phyloP scores from a whole-genome alignment of 2,113 vertebrate genomes.

The Uria lomvia region DNA sequence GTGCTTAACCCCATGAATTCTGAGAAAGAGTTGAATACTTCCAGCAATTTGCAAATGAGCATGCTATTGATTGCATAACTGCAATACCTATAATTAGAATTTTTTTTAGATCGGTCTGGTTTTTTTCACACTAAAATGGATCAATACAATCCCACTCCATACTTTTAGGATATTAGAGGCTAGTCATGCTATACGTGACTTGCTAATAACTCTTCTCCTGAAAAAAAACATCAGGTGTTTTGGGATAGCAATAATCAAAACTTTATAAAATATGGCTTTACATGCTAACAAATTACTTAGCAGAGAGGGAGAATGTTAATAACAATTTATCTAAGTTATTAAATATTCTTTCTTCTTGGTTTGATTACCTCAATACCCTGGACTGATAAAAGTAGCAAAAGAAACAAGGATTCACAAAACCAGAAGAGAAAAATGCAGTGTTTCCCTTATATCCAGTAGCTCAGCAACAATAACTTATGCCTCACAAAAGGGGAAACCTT shows the following conservation, averaged over 20 bases:
- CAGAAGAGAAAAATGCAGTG: neutral
- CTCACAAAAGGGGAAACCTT: neutral
- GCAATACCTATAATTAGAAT: neutral
- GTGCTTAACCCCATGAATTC: neutral
- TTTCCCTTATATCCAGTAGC: neutral
- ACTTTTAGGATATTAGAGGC: neutral
- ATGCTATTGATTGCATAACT: neutral
- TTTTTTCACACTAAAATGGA: neutral
- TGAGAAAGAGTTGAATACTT: neutral
- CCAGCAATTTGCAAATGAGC: neutral
- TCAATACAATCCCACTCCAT: neutral
- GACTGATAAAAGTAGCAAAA: neutral
- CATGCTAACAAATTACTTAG: neutral
- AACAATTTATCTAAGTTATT: neutral
- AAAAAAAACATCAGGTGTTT: rapidly evolving
- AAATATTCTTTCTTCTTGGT: neutral
- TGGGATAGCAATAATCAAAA: neutral
- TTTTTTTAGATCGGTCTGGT: neutral
- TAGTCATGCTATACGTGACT: neutral
- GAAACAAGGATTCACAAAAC: neutral
- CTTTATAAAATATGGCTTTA: neutral
- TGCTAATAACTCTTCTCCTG: neutral
- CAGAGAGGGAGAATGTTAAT: neutral
- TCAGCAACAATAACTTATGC: neutral
- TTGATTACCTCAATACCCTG: neutral